Evolutionary conservation across 2,113 vertebrate genomes (phyloP).

Genomic region (Ginglymostoma cirratum): DNA sequence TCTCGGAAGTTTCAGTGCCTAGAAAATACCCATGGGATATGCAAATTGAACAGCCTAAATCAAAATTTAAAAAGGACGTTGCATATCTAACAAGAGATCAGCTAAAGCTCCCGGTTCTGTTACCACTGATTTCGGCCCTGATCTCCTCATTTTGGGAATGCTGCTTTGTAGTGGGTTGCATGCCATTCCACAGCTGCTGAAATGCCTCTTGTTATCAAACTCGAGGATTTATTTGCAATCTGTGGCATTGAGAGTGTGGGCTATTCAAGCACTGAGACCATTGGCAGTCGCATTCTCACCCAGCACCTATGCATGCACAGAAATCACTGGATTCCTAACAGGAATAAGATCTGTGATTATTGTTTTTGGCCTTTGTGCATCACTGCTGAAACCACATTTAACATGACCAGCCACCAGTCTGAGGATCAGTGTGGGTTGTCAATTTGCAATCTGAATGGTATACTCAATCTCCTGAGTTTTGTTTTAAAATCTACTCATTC

Average conservation of each 20-base stretch:
- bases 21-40: not conserved
- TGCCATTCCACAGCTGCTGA: not conserved
- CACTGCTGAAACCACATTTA: not conserved
- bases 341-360: not conserved
- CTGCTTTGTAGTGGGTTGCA: not conserved
- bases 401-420: not conserved
- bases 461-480: not conserved
- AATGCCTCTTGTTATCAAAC: not conserved
- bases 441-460: no score
- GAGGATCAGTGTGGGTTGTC: not conserved
- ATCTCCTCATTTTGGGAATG: not conserved
- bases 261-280: not conserved
- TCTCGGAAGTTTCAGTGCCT: not conserved
- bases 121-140: not conserved
- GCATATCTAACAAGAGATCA: not conserved
- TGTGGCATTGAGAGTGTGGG: not conserved
- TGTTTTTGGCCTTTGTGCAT: no score
- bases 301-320: not conserved
- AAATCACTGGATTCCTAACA: not conserved
- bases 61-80: not conserved
- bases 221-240: not conserved
- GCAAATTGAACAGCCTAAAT: not conserved
- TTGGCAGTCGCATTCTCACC: not conserved
- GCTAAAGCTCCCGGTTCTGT: not conserved
- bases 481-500: no score